phyloP scores from a whole-genome alignment of 1,140 invertebrate genomes.

The Ceratitis capitata region DNA sequence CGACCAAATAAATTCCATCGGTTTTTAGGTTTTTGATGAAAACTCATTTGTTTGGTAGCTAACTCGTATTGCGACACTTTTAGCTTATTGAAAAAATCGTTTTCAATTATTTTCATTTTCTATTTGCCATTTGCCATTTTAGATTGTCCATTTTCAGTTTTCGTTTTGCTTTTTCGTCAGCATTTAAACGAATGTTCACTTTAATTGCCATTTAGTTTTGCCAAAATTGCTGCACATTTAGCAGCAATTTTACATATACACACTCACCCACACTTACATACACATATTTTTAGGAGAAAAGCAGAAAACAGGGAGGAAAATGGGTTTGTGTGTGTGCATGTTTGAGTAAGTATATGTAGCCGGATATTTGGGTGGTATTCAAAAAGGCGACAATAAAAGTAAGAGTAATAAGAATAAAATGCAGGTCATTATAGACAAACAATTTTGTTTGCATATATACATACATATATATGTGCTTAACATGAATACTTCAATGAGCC shows the following conservation, averaged over 20 bases:
- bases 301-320: not conserved
- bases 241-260: too few species aligned
- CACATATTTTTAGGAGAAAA: not conserved
- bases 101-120: conserved; percentile 39
- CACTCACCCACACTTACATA: too few species aligned
- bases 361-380: not conserved
- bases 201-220: conserved; percentile 37
- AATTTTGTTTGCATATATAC: not conserved
- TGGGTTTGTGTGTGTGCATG: not conserved
- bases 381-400: not conserved
- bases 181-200: conserved; percentile 19
- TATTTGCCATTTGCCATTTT: conserved; percentile 28
- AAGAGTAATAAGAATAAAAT: conserved; percentile 21
- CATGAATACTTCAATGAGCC: not conserved
- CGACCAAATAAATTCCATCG: not conserved
- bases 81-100: conserved; percentile 8
- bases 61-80: not conserved
- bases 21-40: conserved; percentile 22
- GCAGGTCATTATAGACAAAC: not conserved
- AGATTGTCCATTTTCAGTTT: conserved; percentile 20
- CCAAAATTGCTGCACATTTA: conserved; percentile 25
- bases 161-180: not conserved
- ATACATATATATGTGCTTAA: not conserved
- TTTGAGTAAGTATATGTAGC: not conserved
- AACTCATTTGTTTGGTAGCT: not conserved